Evolutionary conservation across 1,140 invertebrate species (phyloP).

Genomic region (Pygmarrhopalites habei): DNA sequence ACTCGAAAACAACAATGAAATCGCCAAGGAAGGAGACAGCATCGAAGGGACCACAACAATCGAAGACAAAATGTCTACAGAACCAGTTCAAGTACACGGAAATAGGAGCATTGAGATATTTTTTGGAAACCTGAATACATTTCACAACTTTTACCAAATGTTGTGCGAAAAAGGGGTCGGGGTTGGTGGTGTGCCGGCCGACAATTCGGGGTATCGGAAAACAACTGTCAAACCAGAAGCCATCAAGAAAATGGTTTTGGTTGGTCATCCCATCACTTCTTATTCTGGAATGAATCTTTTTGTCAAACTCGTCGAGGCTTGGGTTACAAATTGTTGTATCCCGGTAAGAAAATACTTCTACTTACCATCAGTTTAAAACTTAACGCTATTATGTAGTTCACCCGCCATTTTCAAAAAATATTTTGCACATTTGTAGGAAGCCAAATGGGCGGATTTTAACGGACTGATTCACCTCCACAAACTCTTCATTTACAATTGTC

Average conservation of each 20-base stretch:
- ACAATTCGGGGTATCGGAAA: not conserved
- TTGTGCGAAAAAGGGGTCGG: conserved; percentile 11
- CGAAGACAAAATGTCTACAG: too few relatives aligned
- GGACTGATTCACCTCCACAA: conserved; percentile 20
- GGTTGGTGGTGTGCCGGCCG: not conserved
- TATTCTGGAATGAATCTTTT: conserved; percentile 27
- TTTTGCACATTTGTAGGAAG: conserved; percentile 28
- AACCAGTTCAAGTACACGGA: not conserved
- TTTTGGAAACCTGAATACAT: conserved; percentile 18
- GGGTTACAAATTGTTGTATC: conserved; percentile 28
- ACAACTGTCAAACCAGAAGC: conserved; percentile 13
- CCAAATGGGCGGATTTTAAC: conserved; percentile 13
- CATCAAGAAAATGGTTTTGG: conserved; percentile 26
- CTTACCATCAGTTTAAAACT: not conserved
- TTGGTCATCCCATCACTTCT: conserved; percentile 25
- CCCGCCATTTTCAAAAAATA: not conserved
- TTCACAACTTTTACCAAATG: conserved; percentile 20
- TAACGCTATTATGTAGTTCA: too few relatives aligned
- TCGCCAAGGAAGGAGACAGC: too few relatives aligned
- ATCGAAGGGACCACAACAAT: too few relatives aligned
- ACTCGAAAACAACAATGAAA: too few relatives aligned
- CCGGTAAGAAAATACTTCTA: conserved; percentile 5
- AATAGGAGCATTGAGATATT: conserved; percentile 31
- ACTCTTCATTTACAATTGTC: conserved; percentile 26
- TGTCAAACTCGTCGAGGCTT: conserved; percentile 21